Percentiles rank a stretch among this genome's conserved stretches.
phyloP scores from a whole-genome alignment of 2,797 vertebrate genomes.

The Chlorospingus semifuscus region DNA sequence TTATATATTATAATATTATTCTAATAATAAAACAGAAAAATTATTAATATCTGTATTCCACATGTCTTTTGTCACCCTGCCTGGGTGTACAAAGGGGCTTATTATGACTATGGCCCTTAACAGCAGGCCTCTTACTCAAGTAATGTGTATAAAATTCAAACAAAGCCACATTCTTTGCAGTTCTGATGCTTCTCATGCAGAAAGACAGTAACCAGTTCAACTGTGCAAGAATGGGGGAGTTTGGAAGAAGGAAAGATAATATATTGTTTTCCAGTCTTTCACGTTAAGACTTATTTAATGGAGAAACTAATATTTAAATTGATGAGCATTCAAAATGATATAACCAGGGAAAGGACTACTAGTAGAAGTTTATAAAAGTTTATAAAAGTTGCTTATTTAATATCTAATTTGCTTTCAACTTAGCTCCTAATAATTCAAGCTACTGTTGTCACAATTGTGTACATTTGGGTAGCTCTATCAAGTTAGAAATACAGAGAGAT shows the following conservation, averaged over 20 bases:
- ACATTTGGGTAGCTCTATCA: neutral
- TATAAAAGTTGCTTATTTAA: neutral
- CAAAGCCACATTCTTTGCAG: neutral
- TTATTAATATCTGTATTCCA: neutral
- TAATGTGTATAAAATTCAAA: neutral
- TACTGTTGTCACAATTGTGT: neutral
- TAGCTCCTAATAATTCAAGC: neutral
- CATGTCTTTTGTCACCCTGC: neutral
- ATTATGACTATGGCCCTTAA: rapidly evolving
- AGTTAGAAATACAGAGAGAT: neutral
- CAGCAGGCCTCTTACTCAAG: neutral
- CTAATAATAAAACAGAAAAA: neutral
- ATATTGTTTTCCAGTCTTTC: neutral
- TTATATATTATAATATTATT: neutral
- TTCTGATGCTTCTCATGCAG: neutral
- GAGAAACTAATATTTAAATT: neutral
- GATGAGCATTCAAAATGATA: neutral
- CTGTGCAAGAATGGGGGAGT: neutral
- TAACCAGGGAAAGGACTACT: neutral
- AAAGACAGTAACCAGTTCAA: neutral
- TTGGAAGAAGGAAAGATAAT: neutral
- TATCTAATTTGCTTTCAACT: neutral
- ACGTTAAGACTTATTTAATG: neutral
- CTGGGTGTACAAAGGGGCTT: rapidly evolving
- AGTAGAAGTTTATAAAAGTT: neutral